phyloP scores from a whole-genome alignment of 2,797 vertebrate species.

The Xenentodon cancila region DNA sequence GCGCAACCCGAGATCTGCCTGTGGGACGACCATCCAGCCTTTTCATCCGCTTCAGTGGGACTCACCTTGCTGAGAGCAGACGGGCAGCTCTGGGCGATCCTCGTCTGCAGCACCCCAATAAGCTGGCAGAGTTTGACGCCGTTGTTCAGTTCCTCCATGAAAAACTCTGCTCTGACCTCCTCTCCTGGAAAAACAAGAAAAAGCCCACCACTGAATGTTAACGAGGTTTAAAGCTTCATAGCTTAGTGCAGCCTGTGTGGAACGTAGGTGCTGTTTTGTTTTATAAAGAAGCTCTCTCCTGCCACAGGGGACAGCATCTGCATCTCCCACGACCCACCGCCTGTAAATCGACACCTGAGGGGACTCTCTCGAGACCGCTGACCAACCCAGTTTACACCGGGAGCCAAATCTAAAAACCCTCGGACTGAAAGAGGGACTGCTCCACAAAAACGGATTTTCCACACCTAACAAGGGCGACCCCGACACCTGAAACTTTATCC shows the following conservation, averaged over 20 bases:
- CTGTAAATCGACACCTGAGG: conserved; percentile 37
- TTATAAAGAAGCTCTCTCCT: not conserved
- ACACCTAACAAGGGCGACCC: conserved; percentile 8
- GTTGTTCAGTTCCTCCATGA: conserved; percentile 94
- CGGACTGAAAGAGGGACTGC: conserved; percentile 42
- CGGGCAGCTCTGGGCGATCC: conserved; percentile 82
- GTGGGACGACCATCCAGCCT: no score
- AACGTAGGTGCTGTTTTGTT: no score
- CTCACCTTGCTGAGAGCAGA: conserved; percentile 85
- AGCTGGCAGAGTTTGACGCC: conserved; percentile 92
- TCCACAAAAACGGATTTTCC: conserved; percentile 42
- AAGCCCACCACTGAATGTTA: not conserved
- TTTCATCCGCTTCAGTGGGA: no score
- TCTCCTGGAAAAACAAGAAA: conserved; percentile 73
- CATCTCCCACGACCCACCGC: conserved; percentile 30
- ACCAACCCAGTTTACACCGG: not conserved
- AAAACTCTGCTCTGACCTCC: conserved; percentile 86
- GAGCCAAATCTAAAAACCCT: conserved; percentile 32
- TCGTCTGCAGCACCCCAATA: conserved; percentile 87
- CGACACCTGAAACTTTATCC: conserved; percentile 45
- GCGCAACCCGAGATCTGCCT: no score
- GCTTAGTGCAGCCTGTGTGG: no score
- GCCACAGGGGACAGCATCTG: not conserved
- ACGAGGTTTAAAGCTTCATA: no score
- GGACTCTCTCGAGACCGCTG: conserved; percentile 31